Evolutionary conservation across 1,140 invertebrate genomes (phyloP), one percentile per base, ranked within the genome.

Genomic region (Drosophila bocqueti): DNA sequence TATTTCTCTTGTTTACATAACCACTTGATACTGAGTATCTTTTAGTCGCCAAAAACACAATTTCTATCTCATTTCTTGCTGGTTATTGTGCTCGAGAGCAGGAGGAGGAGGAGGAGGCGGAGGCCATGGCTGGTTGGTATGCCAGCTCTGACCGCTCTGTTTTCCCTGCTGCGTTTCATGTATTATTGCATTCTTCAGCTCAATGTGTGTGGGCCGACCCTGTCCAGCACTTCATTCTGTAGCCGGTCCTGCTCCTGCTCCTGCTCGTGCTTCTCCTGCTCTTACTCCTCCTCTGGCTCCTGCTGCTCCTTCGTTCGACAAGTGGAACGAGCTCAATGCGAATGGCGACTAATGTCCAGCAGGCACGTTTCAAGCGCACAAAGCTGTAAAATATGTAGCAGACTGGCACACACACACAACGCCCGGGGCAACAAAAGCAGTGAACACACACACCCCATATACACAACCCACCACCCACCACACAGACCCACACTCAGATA

Each of bases 321-420:
- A 71, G 67, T 71, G 64, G 67, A 43, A 34, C 76, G 43, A 42
- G 45, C 61, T 64, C 43, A 65, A 68, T 64, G 66, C 49, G 71
- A 79, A 79, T 73, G 76, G 83, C 83, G 83, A 85, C 75, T 85
- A 68, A 87, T 87, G 83, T 87, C 83, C 83, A 76, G 83, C 83
- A 79, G 83, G 80, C 79, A 76, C 76, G 76, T 79, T 86, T 76
- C 64, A 64, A 87, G 54, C 80, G 81, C 69, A 87, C 79, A 87
- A 76, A 87, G 76, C 83, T 82, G 75, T 79, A 79, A 76, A 87
- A 87, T 79, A 73, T 87, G 68, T 79, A 82, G 68, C 80, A 67
- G 43, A 47, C 61, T 55, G 47, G 47, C 29, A 62, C 65, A 58
- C 34, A n/a, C 24, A 11, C 43, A 8, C 45, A 15, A 26, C 36